phyloP scores from a whole-genome alignment of 1,140 invertebrate genomes.

The Acromyrmex charruanus region DNA sequence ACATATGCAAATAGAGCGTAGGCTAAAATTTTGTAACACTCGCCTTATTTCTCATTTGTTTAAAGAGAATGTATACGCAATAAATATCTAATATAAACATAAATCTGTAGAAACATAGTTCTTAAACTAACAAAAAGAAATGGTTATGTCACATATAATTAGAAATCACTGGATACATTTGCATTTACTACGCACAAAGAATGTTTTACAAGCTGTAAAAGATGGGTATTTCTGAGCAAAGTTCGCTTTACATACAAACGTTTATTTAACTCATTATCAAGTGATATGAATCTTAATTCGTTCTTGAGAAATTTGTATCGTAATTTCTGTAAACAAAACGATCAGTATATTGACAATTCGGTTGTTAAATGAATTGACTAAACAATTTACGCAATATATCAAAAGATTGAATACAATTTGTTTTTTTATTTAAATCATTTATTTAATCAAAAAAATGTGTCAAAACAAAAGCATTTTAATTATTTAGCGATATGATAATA shows the following conservation, averaged over 20 bases:
- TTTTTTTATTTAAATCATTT: too few relatives aligned
- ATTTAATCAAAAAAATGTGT: too few relatives aligned
- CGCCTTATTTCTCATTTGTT: background rate
- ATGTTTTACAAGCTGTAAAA: background rate
- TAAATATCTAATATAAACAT: background rate
- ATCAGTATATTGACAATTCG: background rate
- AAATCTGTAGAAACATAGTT: background rate
- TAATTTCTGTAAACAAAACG: background rate
- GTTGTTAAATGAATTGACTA: background rate
- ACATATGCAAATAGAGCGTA: background rate
- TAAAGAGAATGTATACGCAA: background rate
- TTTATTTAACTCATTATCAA: background rate
- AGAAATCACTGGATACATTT: constrained; percentile 14
- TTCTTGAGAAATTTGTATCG: background rate
- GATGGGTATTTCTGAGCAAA: background rate
- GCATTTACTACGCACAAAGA: background rate
- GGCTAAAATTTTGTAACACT: background rate
- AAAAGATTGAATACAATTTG: background rate
- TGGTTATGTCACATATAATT: constrained; percentile 21
- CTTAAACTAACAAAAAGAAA: constrained; percentile 14
- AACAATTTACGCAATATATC: background rate
- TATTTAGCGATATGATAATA: background rate
- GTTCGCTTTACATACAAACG: background rate
- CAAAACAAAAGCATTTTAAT: background rate
- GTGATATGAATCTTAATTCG: constrained; percentile 2